Conservation (phyloP, 2,113 vertebrate genomes). For the Dissostichus mawsoni region DNA sequence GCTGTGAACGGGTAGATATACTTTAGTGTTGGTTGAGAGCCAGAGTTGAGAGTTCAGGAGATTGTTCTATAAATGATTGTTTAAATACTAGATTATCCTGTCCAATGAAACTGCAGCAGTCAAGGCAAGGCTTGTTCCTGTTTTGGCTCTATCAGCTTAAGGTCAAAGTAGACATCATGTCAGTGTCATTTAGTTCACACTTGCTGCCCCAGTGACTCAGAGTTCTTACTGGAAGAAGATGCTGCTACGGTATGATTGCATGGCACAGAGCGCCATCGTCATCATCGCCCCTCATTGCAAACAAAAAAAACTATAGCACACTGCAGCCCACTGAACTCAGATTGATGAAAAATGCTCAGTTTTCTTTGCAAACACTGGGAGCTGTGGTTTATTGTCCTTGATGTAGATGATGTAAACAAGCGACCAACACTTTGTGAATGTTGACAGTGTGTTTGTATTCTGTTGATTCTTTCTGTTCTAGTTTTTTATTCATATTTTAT, state of each 20-base stretch:
- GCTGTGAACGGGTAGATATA: too few relatives aligned
- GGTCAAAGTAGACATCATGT: slow-evolving; percentile 67
- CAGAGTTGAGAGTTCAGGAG: not conserved
- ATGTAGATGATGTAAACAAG: not conserved
- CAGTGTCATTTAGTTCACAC: slow-evolving; percentile 64
- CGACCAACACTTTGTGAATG: not conserved
- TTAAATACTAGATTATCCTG: not conserved
- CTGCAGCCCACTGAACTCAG: slow-evolving; percentile 21
- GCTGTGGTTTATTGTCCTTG: not conserved
- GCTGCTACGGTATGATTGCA: slow-evolving; percentile 24
- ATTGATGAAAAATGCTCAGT: slow-evolving; percentile 20
- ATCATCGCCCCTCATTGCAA: slow-evolving; percentile 26
- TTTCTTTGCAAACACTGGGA: not conserved
- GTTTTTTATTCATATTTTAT: slow-evolving; percentile 12
- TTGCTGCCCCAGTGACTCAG: slow-evolving; percentile 56
- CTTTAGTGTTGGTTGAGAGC: too few relatives aligned
- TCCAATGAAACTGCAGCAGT: slow-evolving; percentile 29
- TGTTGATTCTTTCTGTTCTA: not conserved
- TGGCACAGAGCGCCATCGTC: not conserved
- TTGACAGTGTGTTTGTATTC: not conserved
- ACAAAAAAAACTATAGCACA: slow-evolving; percentile 25
- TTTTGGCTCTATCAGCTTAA: slow-evolving; percentile 59
- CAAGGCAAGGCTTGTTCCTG: slow-evolving; percentile 27
- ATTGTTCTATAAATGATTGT: not conserved
- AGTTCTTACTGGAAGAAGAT: slow-evolving; percentile 29